Percentiles rank a stretch among this genome's conserved stretches.
Conservation (phyloP, 2,113 vertebrate genomes). For the Nyctereutes procyonoides region DNA sequence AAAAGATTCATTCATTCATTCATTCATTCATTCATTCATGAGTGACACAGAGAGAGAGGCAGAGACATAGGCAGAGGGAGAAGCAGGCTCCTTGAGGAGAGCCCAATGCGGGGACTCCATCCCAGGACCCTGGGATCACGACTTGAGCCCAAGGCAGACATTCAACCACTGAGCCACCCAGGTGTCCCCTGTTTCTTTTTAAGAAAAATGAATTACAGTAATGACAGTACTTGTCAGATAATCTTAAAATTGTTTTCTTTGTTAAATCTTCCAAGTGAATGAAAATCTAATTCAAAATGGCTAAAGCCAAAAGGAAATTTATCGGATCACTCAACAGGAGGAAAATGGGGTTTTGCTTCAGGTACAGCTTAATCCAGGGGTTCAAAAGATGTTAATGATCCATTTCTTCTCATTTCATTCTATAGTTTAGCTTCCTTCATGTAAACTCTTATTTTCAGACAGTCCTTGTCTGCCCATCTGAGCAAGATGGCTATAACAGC, state of each 20-base stretch:
- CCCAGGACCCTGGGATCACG: too few relatives aligned
- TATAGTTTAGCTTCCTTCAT: background rate
- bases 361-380: slow-evolving; percentile 21
- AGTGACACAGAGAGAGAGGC: too few relatives aligned
- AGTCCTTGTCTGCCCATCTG: background rate
- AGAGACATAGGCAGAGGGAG: too few relatives aligned
- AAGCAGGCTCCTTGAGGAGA: too few relatives aligned
- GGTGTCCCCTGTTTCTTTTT: background rate
- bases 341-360: background rate
- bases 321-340: background rate
- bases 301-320: slow-evolving; percentile 49
- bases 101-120: too few relatives aligned
- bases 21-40: too few relatives aligned
- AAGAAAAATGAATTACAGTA: slow-evolving; percentile 27
- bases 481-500: background rate
- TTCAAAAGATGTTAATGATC: slow-evolving; percentile 28
- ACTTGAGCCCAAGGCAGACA: too few relatives aligned
- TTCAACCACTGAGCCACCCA: too few relatives aligned
- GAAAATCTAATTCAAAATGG: slow-evolving; percentile 39
- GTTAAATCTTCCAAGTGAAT: slow-evolving; percentile 36
- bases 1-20: too few relatives aligned
- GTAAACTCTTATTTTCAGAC: slow-evolving; percentile 9
- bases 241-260: slow-evolving; percentile 10
- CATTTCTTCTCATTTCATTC: background rate
- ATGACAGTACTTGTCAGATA: slow-evolving; percentile 8